Evolutionary conservation across 2,113 vertebrate genomes (phyloP).

Genomic region (Nanorana parkeri): DNA sequence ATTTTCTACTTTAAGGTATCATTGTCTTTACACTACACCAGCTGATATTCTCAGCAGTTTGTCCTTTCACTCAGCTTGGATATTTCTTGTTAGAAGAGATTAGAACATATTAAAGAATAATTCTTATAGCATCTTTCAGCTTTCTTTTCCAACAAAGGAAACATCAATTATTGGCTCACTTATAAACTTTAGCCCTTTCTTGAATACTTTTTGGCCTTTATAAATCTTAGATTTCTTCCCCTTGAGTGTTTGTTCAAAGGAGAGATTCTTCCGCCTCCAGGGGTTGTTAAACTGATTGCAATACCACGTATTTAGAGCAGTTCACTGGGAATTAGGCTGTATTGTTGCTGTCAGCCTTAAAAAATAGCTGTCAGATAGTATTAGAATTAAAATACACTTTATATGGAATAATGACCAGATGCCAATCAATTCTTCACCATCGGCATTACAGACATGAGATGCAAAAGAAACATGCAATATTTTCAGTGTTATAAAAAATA

Average conservation of each 20-base stretch:
- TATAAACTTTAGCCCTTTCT: slow-evolving; percentile 91
- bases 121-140: slow-evolving; percentile 88
- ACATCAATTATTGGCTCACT: slow-evolving; percentile 92
- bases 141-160: slow-evolving; percentile 88
- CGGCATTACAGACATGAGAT: slow-evolving; percentile 63
- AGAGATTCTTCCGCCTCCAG: slow-evolving; percentile 89
- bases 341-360: slow-evolving; percentile 90
- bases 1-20: slow-evolving; percentile 63
- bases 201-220: slow-evolving; percentile 90
- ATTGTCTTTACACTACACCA: slow-evolving; percentile 74
- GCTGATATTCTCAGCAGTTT: slow-evolving; percentile 85
- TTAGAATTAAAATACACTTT: slow-evolving; percentile 86
- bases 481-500: slow-evolving; percentile 66
- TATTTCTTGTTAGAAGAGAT: slow-evolving; percentile 86
- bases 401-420: slow-evolving; percentile 93
- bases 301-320: slow-evolving; percentile 93
- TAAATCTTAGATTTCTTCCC: slow-evolving; percentile 91
- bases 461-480: slow-evolving; percentile 72
- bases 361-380: slow-evolving; percentile 94
- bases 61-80: slow-evolving; percentile 84
- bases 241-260: slow-evolving; percentile 91
- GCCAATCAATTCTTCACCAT: slow-evolving; percentile 77
- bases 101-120: slow-evolving; percentile 97
- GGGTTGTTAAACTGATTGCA: slow-evolving; percentile 98
- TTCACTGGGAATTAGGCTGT: slow-evolving; percentile 91